These are phyloP conservation scores for Solenodon paradoxus DNA, from an alignment of 2,113 vertebrate species.

Conservation along the genomic window DNA sequence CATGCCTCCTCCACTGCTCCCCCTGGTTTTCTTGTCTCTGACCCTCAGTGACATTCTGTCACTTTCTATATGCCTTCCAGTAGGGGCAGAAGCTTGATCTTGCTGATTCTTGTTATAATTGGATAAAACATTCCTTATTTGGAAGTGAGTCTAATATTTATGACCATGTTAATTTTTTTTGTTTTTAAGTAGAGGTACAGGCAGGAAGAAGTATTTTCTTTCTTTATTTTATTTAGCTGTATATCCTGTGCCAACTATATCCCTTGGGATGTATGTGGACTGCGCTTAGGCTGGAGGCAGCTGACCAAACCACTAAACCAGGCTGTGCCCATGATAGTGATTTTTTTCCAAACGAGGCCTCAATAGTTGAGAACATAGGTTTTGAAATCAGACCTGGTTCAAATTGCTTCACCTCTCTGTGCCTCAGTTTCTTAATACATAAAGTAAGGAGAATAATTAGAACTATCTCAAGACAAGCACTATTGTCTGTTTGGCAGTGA, in stretches of 20 bases:
- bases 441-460: background rate
- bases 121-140: background rate
- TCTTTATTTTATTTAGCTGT: too few relatives aligned
- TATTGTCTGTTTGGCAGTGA: background rate
- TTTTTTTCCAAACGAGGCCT: background rate
- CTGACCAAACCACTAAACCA: too few relatives aligned
- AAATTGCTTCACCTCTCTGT: background rate
- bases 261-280: too few relatives aligned
- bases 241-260: too few relatives aligned
- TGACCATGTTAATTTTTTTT: background rate
- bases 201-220: too few relatives aligned
- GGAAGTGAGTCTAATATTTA: background rate
- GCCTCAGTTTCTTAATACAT: background rate
- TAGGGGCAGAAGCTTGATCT: background rate
- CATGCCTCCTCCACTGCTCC: background rate
- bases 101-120: background rate
- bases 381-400: constrained; percentile 37
- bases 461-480: background rate
- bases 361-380: background rate
- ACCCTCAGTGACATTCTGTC: constrained; percentile 54
- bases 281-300: too few relatives aligned
- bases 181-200: too few relatives aligned
- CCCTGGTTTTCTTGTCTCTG: background rate
- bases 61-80: background rate
- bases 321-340: too few relatives aligned